Base-by-base conservation (phyloP, 2,797 vertebrate genomes). In the Agapornis canus region DNA sequence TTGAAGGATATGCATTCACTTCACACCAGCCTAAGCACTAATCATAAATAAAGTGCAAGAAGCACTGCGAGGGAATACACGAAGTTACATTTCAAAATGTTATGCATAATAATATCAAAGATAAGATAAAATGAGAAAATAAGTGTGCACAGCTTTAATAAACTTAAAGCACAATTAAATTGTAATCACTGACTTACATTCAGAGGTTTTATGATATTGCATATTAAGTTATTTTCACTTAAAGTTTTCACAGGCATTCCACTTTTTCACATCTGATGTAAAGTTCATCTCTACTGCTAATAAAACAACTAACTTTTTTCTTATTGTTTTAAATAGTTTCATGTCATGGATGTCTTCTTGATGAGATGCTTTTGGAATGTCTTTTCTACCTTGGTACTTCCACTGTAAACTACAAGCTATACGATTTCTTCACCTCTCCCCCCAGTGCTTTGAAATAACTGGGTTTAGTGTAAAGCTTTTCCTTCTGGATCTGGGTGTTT, bases 1-100 rank as follows among this genome's bases (percentile, higher is more conserved):
- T 96, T 97, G 97, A 97, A 92, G 94, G 95, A 98, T 97, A 95
- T 97, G 96, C 96, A 98, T 98, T 98, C 97, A 94, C 93, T 98
- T 97, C 98, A 98, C 97, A 98, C 87, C 94, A 97, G 91, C 94
- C 95, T 82, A 89, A 96, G 85, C 87, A 82, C 97, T 97, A 97
- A 97, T 98, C 95, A 95, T 96, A 97, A 98, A 97, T 96, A 96
- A 97, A 95, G 72, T 75, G 89, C 95, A 98, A 97, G 96, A 96
- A 97, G 92, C 95, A 90, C 94, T 95, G 89, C 35, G n/a, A 96
- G 92, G 94, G 97, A 95, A 90, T 96, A 97, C 90, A 97, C 95
- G 97, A 95, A 95, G 95, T 95, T 95, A 94, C 82, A 90, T 94
- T 97, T 95, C 79, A 95, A 94, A 98, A 92, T 90, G 94, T 92